A percentile compares a stretch with the other conserved stretches of the same genome.
phyloP scores from a whole-genome alignment of 2,113 vertebrate genomes.

The Coracopsis vasa region DNA sequence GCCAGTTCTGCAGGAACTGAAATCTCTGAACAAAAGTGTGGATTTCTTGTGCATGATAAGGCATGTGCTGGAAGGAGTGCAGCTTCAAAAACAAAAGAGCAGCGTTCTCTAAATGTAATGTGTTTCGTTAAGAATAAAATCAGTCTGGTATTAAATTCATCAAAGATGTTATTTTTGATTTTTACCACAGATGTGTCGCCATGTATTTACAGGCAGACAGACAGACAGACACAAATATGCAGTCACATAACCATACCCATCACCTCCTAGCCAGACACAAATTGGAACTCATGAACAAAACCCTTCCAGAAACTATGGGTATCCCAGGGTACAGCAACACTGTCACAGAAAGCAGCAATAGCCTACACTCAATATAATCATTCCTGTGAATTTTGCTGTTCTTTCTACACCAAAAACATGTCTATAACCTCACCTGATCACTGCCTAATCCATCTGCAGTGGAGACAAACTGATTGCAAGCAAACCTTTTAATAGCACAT shows the following conservation, averaged over 20 bases:
- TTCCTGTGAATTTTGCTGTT: background rate
- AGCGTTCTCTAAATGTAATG: background rate
- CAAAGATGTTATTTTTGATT: background rate
- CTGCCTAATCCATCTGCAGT: background rate
- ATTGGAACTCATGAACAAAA: background rate
- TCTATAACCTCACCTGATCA: background rate
- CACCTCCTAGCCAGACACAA: background rate
- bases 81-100: background rate
- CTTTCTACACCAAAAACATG: background rate
- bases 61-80: background rate
- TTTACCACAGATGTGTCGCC: background rate
- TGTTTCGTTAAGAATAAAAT: background rate
- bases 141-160: background rate
- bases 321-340: background rate
- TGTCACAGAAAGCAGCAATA: background rate
- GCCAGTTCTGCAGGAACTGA: background rate
- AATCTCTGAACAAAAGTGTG: background rate
- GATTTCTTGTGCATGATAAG: background rate
- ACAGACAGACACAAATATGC: rapidly evolving
- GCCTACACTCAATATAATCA: rapidly evolving
- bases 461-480: background rate
- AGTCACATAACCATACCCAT: background rate
- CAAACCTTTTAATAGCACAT: background rate
- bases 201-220: background rate
- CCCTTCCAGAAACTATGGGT: background rate